A percentile compares a stretch with the other conserved stretches of the same genome.
phyloP scores from a whole-genome alignment of 2,113 vertebrate genomes.

The Amblyopsis rosae region DNA sequence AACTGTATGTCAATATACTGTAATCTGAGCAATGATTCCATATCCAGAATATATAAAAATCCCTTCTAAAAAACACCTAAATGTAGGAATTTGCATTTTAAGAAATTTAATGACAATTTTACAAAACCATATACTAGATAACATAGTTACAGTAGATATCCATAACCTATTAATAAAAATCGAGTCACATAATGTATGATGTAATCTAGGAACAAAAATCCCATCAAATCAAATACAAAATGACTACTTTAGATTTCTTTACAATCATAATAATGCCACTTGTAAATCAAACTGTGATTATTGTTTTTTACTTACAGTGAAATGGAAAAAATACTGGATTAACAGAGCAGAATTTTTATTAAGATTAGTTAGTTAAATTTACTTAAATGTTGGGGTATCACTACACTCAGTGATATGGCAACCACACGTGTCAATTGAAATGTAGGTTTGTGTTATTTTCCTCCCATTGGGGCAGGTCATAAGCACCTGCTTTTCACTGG shows the following conservation, averaged over 20 bases:
- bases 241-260: background rate
- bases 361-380: background rate
- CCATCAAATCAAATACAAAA: background rate
- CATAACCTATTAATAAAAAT: too few relatives aligned
- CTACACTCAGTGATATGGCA: slow-evolving; percentile 65
- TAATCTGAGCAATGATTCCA: too few relatives aligned
- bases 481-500: slow-evolving; percentile 59
- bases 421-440: slow-evolving; percentile 68
- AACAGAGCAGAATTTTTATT: background rate
- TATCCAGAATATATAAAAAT: too few relatives aligned
- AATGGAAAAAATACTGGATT: background rate
- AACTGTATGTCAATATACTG: too few relatives aligned
- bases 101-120: too few relatives aligned
- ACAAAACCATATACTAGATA: too few relatives aligned
- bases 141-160: too few relatives aligned
- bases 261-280: background rate
- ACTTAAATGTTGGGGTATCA: background rate
- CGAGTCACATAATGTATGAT: background rate
- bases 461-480: slow-evolving; percentile 59
- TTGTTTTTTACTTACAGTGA: background rate
- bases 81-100: too few relatives aligned
- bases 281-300: background rate
- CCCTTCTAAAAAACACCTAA: too few relatives aligned
- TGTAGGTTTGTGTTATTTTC: slow-evolving; percentile 48
- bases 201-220: background rate